A percentile compares a stretch with the other conserved stretches of the same genome.
Conservation (phyloP, 2,888 invertebrate genomes). For the Zelleria hepariella region DNA sequence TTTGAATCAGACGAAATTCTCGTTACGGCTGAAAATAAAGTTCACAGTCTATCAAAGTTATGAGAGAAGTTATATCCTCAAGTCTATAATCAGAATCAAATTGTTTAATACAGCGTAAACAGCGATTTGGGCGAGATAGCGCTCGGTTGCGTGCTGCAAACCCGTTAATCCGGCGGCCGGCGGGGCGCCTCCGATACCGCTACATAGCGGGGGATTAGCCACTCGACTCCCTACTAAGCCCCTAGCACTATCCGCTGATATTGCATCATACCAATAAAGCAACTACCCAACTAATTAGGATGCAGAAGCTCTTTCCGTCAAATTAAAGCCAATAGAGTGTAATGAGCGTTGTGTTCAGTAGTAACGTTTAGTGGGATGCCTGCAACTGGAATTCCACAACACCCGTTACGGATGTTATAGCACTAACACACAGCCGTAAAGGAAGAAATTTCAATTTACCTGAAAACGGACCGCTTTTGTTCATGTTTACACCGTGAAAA, state of each 20-base stretch:
- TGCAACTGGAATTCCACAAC: not conserved
- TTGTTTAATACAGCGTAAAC: conserved; percentile 64
- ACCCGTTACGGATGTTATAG: conserved; percentile 13
- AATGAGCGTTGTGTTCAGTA: not conserved
- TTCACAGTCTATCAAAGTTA: conserved; percentile 33
- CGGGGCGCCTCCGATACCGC: not conserved
- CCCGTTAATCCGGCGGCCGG: conserved; percentile 46
- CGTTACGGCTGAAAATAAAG: not conserved
- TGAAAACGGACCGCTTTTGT: conserved; percentile 31
- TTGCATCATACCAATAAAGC: not conserved
- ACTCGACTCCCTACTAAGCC: not conserved
- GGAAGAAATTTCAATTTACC: conserved; percentile 56
- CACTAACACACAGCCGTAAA: conserved; percentile 29
- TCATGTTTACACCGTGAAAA: conserved; percentile 18
- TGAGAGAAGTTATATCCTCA: conserved; percentile 10
- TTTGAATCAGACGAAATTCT: too few species aligned
- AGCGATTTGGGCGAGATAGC: conserved; percentile 58
- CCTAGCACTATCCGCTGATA: not conserved
- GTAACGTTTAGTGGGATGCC: not conserved
- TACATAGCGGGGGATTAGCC: not conserved
- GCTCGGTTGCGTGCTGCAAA: conserved; percentile 41
- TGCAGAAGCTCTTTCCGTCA: not conserved
- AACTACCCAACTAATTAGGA: not conserved
- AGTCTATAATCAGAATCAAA: conserved; percentile 61
- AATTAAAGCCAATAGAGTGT: not conserved